Base-by-base conservation (phyloP, 1,140 invertebrate genomes). In the Apocrypta bakeri region DNA sequence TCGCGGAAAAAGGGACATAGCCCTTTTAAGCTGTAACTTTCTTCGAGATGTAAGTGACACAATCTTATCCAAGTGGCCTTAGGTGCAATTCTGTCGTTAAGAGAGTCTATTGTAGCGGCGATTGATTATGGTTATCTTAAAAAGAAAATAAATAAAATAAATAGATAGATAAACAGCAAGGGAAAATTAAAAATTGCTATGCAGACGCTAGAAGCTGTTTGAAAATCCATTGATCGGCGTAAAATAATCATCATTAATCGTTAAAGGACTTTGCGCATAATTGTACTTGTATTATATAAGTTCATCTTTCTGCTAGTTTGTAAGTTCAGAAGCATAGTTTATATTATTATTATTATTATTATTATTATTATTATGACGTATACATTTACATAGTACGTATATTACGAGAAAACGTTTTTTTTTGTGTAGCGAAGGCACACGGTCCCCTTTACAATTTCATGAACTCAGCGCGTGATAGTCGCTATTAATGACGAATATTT, bases 361-460 rank as follows among this genome's bases (percentile, higher is more conserved):
- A n/a, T n/a, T n/a, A n/a, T n/a, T n/a, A n/a, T n/a, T 79, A 79
- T 66, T 37, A 74, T 29, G 31, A 56, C 40, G 82, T 85, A 85
- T 87, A 86, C 85, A 85, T 87, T 85, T 85, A 87, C 79, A 86
- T 84, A 78, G 79, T 87, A 86, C 81, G 86, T 87, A 86, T 86
- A 87, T 85, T 86, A 87, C 77, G 69, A 69, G 27, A 79, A 42
- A 71, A 33, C n/a, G 61, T 71, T 75, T 78, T 71, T n/a, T n/a
- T 37, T 83, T 72, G 69, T 77, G 25, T 76, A 77, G 80, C 73
- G 91, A 92, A 92, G 91, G 88, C 91, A 92, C 90, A 87, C 91
- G 90, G 90, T 92, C 91, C 91, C 91, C 91, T 91, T 92, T 92
- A 92, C 91, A 88, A 87, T 87, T 82, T 25, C 33, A 31, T 68